Evolutionary conservation across 2,113 vertebrate genomes (phyloP).

Genomic region (Callithrix jacchus): DNA sequence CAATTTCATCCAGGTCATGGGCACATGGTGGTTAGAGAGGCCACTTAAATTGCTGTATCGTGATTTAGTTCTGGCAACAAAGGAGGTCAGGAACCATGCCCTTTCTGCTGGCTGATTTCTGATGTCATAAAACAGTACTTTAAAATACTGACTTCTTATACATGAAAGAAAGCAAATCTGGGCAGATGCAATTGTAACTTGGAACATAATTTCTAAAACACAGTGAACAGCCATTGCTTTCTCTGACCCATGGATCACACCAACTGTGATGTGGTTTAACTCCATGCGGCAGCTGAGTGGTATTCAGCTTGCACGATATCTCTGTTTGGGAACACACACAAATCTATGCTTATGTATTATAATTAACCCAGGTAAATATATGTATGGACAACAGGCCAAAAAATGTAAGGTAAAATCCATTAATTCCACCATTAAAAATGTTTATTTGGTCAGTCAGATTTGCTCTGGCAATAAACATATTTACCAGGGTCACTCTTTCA

Average conservation of each 20-base stretch:
- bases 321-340: background rate
- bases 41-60: background rate
- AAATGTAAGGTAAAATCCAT: background rate
- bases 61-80: background rate
- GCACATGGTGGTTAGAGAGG: rapidly evolving
- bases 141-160: background rate
- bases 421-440: background rate
- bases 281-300: background rate
- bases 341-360: background rate
- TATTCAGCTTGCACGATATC: background rate
- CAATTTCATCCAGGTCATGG: background rate
- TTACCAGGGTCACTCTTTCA: background rate
- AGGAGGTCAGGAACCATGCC: background rate
- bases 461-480: background rate
- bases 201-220: background rate
- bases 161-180: background rate
- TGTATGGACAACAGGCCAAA: background rate
- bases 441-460: background rate
- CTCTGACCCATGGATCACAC: background rate
- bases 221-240: background rate
- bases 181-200: background rate
- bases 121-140: background rate
- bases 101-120: background rate
- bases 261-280: background rate
- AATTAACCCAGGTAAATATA: background rate